Base-by-base conservation (phyloP, 2,888 invertebrate genomes). In the Limnephilus lunatus region DNA sequence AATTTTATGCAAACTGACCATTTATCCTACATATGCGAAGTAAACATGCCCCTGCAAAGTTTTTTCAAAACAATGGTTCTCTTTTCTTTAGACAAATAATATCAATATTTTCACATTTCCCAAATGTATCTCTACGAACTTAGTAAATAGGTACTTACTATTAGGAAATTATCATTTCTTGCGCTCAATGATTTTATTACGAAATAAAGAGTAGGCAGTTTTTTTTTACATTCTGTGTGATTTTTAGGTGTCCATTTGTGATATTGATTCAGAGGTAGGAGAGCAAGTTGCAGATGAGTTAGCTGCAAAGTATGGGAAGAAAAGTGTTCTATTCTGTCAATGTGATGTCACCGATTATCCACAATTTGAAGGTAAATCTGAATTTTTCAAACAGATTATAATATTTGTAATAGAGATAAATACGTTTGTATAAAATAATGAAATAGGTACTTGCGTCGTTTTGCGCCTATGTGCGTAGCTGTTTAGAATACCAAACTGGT, bases 321-420 rank as follows among this genome's bases (percentile, higher is more conserved):
- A 97, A 94, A 97, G 97, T 92, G 97, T 97, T 15, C 95, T 98
- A 93, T 98, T 97, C 94, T 97, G 97, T 94, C 97, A 97, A 90
- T 97, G 98, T 94, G 98, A 98, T 94, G 98, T 98, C 93, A 98
- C 98, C 0, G 98, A 98, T 95, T 98, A 98, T 95, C 97, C 97
- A 80, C 98, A 98, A 94, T 98, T 97, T 94, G 98, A 98, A 96
- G 97, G 97, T 97, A 95, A 94, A 94, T 19, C 25, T 32, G 32
- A 83, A 83, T 14, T 83, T 32, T 94, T 15, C 15, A 44, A 39
- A 39, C 30, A 30, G 53, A 53, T 82, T 83, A n/a, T n/a, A n/a
- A n/a, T n/a, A n/a, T n/a, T n/a, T n/a, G n/a, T n/a, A n/a, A n/a
- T n/a, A n/a, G n/a, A n/a, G n/a, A n/a, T n/a, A n/a, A n/a, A n/a